A percentile compares a stretch with the other conserved stretches of the same genome.
phyloP scores from a whole-genome alignment of 2,888 invertebrate genomes.

The Synanthedon tipuliformis region DNA sequence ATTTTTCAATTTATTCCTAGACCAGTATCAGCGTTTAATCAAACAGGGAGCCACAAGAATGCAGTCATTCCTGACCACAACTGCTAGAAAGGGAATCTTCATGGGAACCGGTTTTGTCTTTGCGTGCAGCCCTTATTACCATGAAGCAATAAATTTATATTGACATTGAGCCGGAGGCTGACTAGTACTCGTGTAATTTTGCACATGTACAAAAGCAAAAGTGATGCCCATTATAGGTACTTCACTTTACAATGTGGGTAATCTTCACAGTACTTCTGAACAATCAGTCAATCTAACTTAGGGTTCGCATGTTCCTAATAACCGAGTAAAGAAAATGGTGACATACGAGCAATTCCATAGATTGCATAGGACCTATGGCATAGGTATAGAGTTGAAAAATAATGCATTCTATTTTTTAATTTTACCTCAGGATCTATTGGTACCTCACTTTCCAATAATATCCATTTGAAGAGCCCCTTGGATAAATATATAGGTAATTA shows the following conservation, averaged over 20 bases:
- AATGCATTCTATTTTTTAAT: no score
- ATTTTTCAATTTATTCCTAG: slow-evolving; percentile 35
- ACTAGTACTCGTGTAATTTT: slow-evolving; percentile 19
- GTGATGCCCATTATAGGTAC: background rate
- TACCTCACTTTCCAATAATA: no score
- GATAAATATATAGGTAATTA: no score
- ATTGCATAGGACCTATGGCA: no score
- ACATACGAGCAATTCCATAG: no score
- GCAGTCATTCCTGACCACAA: slow-evolving; percentile 24
- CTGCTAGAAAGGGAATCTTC: slow-evolving; percentile 49
- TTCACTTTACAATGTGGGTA: background rate
- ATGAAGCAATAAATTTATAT: background rate
- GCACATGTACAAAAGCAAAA: slow-evolving; percentile 22
- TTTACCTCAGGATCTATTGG: no score
- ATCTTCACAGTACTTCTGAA: no score
- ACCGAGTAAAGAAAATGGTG: no score
- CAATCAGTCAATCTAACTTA: no score
- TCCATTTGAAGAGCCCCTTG: no score
- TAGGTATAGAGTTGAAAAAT: no score
- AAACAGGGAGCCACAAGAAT: slow-evolving; percentile 38
- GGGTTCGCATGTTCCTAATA: no score
- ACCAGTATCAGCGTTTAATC: slow-evolving; percentile 40
- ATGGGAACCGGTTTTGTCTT: slow-evolving; percentile 39
- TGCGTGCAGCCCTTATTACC: background rate
- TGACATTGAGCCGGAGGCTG: background rate